These are phyloP conservation scores for Cyanistes caeruleus DNA, from an alignment of 2,113 vertebrate genomes.

Conservation along the genomic window DNA sequence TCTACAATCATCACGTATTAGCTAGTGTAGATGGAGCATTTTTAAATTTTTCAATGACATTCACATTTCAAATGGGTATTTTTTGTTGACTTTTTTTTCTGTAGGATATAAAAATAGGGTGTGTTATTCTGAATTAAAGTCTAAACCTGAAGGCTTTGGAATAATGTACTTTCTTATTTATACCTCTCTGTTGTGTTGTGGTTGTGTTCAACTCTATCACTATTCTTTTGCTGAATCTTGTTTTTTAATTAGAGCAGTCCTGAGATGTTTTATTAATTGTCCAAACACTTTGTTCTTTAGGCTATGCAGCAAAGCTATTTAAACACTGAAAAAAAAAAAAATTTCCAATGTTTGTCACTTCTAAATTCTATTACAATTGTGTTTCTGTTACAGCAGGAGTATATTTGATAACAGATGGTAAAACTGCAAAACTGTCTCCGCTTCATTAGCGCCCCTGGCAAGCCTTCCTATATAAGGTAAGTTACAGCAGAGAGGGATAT, in stretches of 20 bases:
- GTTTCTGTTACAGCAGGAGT: constrained; percentile 1
- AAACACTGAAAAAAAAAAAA: background rate
- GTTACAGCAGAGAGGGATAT: background rate
- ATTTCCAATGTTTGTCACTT: background rate
- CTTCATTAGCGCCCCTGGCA: constrained; percentile 45
- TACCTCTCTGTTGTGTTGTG: background rate
- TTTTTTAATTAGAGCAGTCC: background rate
- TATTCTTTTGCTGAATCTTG: background rate
- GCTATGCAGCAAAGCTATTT: background rate
- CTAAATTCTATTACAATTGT: background rate
- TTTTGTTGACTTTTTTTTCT: background rate
- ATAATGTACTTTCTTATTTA: background rate
- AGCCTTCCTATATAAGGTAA: constrained; percentile 2
- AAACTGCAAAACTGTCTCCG: constrained; percentile 5
- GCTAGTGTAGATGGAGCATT: background rate
- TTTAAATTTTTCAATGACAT: background rate
- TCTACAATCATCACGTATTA: background rate
- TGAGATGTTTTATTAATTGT: background rate
- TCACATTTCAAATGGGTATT: background rate
- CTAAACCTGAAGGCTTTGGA: background rate
- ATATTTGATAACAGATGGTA: constrained; percentile 29
- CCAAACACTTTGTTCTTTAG: background rate
- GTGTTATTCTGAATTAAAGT: background rate
- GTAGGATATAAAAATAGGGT: background rate
- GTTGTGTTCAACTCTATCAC: background rate